A percentile compares a stretch with the other conserved stretches of the same genome.
phyloP scores from a whole-genome alignment of 2,888 invertebrate genomes.

The Chymomyza amoena region DNA sequence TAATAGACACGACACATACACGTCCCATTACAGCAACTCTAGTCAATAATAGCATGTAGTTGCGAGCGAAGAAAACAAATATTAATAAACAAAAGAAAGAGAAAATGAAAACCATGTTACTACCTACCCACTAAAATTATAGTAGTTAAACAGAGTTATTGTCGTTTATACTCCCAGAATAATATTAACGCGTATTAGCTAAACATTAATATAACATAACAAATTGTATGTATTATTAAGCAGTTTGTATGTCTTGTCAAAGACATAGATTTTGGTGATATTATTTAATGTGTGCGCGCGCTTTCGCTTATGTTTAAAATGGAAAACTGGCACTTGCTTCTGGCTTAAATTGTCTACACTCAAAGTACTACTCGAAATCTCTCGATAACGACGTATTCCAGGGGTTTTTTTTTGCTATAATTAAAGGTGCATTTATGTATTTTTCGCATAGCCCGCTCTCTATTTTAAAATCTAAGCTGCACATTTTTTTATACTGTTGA shows the following conservation, averaged over 20 bases:
- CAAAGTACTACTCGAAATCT: no score
- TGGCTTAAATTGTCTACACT: background rate
- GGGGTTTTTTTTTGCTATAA: background rate
- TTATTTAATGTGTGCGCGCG: slow-evolving; percentile 60
- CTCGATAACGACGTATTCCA: background rate
- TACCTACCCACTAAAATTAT: slow-evolving; percentile 28
- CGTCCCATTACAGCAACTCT: slow-evolving; percentile 75
- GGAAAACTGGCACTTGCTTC: background rate
- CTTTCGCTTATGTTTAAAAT: slow-evolving; percentile 33
- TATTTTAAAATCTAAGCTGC: slow-evolving; percentile 42
- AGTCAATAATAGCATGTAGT: slow-evolving; percentile 75
- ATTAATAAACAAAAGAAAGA: slow-evolving; percentile 34
- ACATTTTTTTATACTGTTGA: slow-evolving; percentile 59
- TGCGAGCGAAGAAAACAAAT: slow-evolving; percentile 60
- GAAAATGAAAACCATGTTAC: slow-evolving; percentile 8
- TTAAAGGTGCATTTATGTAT: background rate
- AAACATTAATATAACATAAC: slow-evolving; percentile 25
- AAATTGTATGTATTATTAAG: slow-evolving; percentile 21
- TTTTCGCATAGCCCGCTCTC: slow-evolving; percentile 7
- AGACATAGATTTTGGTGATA: slow-evolving; percentile 60
- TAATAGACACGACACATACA: slow-evolving; percentile 28
- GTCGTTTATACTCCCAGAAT: slow-evolving; percentile 25
- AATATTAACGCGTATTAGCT: slow-evolving; percentile 15
- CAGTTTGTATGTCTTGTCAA: slow-evolving; percentile 26
- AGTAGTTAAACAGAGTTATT: slow-evolving; percentile 28